A percentile compares a stretch with the other conserved stretches of the same genome.
These are phyloP conservation scores for Cromileptes altivelis DNA, from an alignment of 2,113 vertebrate species.

Conservation along the genomic window DNA sequence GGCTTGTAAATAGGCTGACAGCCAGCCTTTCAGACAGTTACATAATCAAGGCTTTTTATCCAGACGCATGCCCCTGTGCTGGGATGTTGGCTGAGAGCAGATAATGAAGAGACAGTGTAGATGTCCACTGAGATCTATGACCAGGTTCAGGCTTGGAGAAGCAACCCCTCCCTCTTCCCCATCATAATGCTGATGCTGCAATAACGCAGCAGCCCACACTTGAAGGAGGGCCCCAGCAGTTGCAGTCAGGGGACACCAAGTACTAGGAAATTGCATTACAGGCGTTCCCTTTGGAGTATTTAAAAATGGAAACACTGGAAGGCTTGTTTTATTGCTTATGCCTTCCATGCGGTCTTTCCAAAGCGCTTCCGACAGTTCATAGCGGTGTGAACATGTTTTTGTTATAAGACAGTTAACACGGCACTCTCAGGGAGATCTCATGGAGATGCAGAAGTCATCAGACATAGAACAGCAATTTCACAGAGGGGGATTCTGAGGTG, in stretches of 20 bases:
- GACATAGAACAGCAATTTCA: conserved; percentile 61
- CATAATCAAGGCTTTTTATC: conserved; percentile 69
- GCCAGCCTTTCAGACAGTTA: conserved; percentile 65
- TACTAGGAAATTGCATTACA: conserved; percentile 79
- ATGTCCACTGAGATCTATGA: conserved; percentile 74
- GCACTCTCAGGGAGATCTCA: conserved; percentile 31
- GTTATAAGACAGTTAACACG: conserved; percentile 37
- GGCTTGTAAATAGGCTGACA: conserved; percentile 51
- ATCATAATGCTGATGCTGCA: conserved; percentile 61
- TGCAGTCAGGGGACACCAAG: conserved; percentile 50
- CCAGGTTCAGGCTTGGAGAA: conserved; percentile 44
- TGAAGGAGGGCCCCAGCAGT: conserved; percentile 36
- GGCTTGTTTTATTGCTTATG: conserved; percentile 60
- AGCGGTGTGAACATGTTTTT: conserved; percentile 59
- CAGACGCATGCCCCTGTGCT: conserved; percentile 59
- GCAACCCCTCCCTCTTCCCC: conserved; percentile 4
- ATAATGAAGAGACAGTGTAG: conserved; percentile 68
- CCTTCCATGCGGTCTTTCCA: conserved; percentile 53
- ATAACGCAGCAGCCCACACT: conserved; percentile 68
- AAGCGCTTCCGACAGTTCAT: conserved; percentile 58
- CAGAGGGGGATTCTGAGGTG: conserved; percentile 34
- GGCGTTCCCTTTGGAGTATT: conserved; percentile 67
- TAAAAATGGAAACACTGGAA: conserved; percentile 76
- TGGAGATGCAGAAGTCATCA: conserved; percentile 43
- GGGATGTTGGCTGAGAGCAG: conserved; percentile 40